Evolutionary conservation across 2,888 invertebrate genomes (phyloP), one percentile per base, ranked within the genome.

Genomic region (Megastigmus dorsalis): DNA sequence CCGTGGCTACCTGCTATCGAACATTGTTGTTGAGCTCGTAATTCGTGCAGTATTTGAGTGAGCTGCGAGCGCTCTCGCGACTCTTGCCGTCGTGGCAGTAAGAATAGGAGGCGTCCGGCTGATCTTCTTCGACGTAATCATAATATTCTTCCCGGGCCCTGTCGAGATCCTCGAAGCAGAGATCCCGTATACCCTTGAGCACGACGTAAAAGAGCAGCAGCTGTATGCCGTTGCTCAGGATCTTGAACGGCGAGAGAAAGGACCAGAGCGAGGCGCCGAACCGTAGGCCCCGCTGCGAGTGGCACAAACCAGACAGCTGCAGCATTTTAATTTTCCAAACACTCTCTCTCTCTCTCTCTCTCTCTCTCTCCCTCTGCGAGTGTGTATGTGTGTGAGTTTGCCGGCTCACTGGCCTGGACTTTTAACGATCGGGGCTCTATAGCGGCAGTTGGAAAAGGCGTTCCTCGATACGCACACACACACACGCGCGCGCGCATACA

Each of bases 81-180:
- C 18, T 10, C 7, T 67, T 45, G 2, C 30, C 55, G 36, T 26
- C 15, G 1, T 7, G 13, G 15, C n/a, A 23, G 2, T 54, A 55
- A 28, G 13, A 50, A 63, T n/a, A n/a, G 4, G 57, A 55, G 7
- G 67, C 43, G 48, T 59, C 23, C 18, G 9, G 28, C 30, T 63
- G 60, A 15, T 63, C 48, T 2, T 50, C 43, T 18, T 43, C 30
- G 1, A 65, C 45, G 63, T 74, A 70, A 28, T 66, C 76, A 55
- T 43, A n/a, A n/a, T n/a, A 62, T n/a, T 13, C 9, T 18, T 59
- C 70, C 9, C 67, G 28, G 7, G 72, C 68, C 9, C 3, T 3
- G 18, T 77, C 74, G n/a, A 78, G 78, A 65, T 83, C 82, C 60
- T 78, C 76, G 68, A 83, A 84, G 74, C 79, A 81, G 36, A 83